A percentile compares a stretch with the other conserved stretches of the same genome.
phyloP scores from a whole-genome alignment of 2,797 vertebrate genomes.

The Antennarius maculatus region DNA sequence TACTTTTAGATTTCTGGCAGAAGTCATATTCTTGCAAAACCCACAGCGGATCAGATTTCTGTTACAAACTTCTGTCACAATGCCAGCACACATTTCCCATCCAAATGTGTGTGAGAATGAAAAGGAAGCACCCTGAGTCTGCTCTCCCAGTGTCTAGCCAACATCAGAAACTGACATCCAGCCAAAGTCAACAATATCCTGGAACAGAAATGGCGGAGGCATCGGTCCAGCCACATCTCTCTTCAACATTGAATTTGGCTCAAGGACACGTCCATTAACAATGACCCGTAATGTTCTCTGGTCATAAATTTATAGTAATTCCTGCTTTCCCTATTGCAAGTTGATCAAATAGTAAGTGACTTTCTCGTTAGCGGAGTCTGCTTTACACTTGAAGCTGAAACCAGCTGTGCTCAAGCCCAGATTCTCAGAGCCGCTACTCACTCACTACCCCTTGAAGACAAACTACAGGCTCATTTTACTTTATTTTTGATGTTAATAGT shows the following conservation, averaged over 20 bases:
- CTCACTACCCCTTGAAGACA: slow-evolving; percentile 67
- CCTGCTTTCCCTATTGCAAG: slow-evolving; percentile 50
- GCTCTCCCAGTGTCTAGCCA: slow-evolving; percentile 64
- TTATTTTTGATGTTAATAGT: slow-evolving; percentile 76
- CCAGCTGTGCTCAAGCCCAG: slow-evolving; percentile 70
- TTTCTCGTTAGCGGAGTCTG: slow-evolving; percentile 59
- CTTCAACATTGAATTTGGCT: slow-evolving; percentile 53
- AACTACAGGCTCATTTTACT: slow-evolving; percentile 70
- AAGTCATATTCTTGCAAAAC: slow-evolving; percentile 51
- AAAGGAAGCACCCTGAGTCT: slow-evolving; percentile 66
- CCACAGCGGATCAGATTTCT: slow-evolving; percentile 52
- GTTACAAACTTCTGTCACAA: slow-evolving; percentile 56
- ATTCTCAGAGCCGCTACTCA: slow-evolving; percentile 44
- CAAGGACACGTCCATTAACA: slow-evolving; percentile 57
- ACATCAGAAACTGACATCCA: slow-evolving; percentile 46
- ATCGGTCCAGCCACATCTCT: slow-evolving; percentile 51
- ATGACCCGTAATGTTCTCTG: slow-evolving; percentile 47
- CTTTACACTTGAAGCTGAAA: slow-evolving; percentile 66
- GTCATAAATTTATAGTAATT: slow-evolving; percentile 65
- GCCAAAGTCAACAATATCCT: slow-evolving; percentile 75
- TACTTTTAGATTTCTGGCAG: slow-evolving; percentile 48
- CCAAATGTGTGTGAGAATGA: slow-evolving; percentile 67
- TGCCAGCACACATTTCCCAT: slow-evolving; percentile 70
- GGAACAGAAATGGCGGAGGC: slow-evolving; percentile 49
- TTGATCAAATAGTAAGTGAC: slow-evolving; percentile 67